Evolutionary conservation across 1,140 invertebrate genomes (phyloP), one percentile per base, ranked within the genome.

Genomic region (Latrodectus geometricus): DNA sequence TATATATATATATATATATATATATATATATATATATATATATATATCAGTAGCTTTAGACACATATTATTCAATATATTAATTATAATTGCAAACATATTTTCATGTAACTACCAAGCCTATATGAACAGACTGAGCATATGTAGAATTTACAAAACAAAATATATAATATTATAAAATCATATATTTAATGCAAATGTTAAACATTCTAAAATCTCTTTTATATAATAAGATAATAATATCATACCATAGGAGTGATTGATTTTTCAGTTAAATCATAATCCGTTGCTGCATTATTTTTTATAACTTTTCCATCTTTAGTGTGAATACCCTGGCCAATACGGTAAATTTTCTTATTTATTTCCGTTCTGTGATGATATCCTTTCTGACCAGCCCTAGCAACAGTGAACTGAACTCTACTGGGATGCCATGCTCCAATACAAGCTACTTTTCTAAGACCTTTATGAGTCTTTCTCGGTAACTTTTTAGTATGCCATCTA

Each of bases 391-490:
- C 98, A 92, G 99, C 99, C 93, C 99, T 95, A 79, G 99, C 98
- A 78, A 99, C 98, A 86, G 98, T 98, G 93, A 97, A 99, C 88
- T 97, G 97, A 20, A 99, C 98, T 91, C 99, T 94, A 90, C 97
- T 98, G 87, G 99, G 99, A 99, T 99, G 99, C 99, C 99, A 99
- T 17, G 99, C 98, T 92, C 99, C 99, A 92, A 99, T 99, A 96
- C 99, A 99, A 90, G 99, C 99, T 84, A 99, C 98, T 92, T 99
- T 99, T 80, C 99, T 95, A 88, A 99, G 93, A 97, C 99, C 99
- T 92, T 99, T 99, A 93, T 99, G 99, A 0, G 99, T 99, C 93
- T 99, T 99, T 89, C 99, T 95, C 1, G 99, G 99, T 89, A 99
- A 93, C 92, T 99, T 99, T 94, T 99, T 99, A 48, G 97, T 99